Conservation (phyloP, 1,140 invertebrate species). For the Trachelipus rathkii region DNA sequence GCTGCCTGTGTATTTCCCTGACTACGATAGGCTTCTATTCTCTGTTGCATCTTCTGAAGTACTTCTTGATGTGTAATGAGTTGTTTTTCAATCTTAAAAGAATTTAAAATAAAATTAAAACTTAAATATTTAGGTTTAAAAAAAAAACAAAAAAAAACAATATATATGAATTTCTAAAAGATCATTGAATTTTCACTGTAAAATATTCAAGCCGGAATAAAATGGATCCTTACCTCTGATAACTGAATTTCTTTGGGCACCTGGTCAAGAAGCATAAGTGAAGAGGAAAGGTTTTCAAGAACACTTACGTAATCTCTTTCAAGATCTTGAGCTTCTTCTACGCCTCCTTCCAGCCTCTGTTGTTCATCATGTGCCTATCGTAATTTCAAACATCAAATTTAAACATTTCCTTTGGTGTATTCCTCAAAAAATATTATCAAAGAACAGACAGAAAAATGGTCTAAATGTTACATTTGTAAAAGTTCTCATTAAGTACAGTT, state of each 20-base stretch:
- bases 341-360: conserved; percentile 66
- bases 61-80: conserved; percentile 66
- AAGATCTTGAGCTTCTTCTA: conserved; percentile 71
- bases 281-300: conserved; percentile 70
- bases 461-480: neutral
- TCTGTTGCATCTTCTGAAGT: conserved; percentile 63
- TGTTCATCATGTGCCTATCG: conserved; percentile 67
- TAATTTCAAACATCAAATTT: neutral
- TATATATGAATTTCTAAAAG: too few species aligned
- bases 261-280: conserved; percentile 67
- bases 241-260: conserved; percentile 74
- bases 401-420: neutral
- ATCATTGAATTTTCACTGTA: too few species aligned
- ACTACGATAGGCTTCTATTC: conserved; percentile 64
- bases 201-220: too few species aligned
- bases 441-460: neutral
- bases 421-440: neutral
- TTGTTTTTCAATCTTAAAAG: conserved; percentile 58
- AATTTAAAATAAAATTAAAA: neutral
- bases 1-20: conserved; percentile 74
- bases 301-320: conserved; percentile 70
- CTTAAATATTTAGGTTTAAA: too few species aligned
- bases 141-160: too few species aligned
- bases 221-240: conserved; percentile 57
- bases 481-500: too few species aligned